phyloP scores from a whole-genome alignment of 1,140 invertebrate species.

The Aphaenogaster ashmeadi region DNA sequence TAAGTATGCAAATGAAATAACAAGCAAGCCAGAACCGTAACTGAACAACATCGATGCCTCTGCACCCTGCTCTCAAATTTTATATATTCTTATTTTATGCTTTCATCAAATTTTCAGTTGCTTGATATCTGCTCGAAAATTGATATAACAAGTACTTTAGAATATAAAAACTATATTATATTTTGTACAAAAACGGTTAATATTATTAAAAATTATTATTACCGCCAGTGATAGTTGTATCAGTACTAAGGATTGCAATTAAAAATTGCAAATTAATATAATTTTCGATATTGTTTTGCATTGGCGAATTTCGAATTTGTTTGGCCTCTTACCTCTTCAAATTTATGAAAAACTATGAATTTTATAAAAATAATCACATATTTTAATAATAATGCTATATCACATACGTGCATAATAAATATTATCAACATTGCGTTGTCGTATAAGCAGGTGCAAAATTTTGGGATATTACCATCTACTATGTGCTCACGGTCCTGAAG shows the following conservation, averaged over 20 bases:
- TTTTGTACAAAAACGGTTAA: background rate
- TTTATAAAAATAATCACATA: background rate
- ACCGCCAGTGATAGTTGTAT: too few species aligned
- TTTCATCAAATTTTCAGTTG: background rate
- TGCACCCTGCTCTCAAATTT: background rate
- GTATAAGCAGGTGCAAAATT: background rate
- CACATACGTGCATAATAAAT: background rate
- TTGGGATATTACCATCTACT: background rate
- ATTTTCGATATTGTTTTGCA: background rate
- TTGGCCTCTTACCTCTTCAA: background rate
- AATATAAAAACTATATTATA: background rate
- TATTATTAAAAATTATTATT: too few species aligned
- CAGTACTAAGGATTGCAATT: background rate
- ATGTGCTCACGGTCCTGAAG: slow-evolving; percentile 49
- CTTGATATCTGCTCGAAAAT: background rate
- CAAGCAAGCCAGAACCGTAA: slow-evolving; percentile 55
- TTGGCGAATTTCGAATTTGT: background rate
- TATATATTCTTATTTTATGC: background rate
- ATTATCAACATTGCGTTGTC: background rate
- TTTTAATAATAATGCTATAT: background rate
- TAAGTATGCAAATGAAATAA: slow-evolving; percentile 81
- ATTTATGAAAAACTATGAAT: background rate
- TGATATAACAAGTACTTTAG: background rate
- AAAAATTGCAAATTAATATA: slow-evolving; percentile 15
- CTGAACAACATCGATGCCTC: background rate